Conservation (phyloP, 2,797 vertebrate genomes). For the Mallotus villosus region DNA sequence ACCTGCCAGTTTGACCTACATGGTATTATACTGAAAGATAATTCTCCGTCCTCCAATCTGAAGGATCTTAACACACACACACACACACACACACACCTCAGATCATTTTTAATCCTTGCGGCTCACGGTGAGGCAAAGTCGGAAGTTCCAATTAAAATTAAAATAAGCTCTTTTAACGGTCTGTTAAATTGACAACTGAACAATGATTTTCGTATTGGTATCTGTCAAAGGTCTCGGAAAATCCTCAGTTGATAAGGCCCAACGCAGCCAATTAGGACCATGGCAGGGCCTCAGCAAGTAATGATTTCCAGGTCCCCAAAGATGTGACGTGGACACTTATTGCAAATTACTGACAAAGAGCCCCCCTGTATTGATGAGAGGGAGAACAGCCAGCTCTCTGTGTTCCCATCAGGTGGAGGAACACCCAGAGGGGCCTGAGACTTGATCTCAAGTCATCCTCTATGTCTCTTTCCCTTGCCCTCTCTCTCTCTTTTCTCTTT, state of each 20-base stretch:
- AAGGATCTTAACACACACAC: slow-evolving; percentile 28
- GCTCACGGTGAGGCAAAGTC: slow-evolving; percentile 74
- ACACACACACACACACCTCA: slow-evolving; percentile 27
- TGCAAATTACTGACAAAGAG: slow-evolving; percentile 99
- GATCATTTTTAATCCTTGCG: slow-evolving; percentile 64
- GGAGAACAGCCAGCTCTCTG: slow-evolving; percentile 81
- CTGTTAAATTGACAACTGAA: slow-evolving; percentile 99
- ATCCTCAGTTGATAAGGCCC: slow-evolving; percentile 98
- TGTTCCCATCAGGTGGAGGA: slow-evolving; percentile 89
- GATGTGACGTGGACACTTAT: slow-evolving; percentile 93
- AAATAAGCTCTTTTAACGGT: slow-evolving; percentile 96
- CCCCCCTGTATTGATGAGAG: slow-evolving; percentile 90
- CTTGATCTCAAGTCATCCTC: slow-evolving; percentile 11
- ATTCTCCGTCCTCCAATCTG: slow-evolving; percentile 47
- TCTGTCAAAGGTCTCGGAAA: slow-evolving; percentile 99
- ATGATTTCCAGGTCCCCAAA: slow-evolving; percentile 94
- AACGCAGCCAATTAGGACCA: slow-evolving; percentile 99
- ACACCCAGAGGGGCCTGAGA: slow-evolving; percentile 73
- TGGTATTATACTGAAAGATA: slow-evolving; percentile 50
- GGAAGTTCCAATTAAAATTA: slow-evolving; percentile 95
- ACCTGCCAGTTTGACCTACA: slow-evolving; percentile 77
- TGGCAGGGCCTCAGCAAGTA: slow-evolving; percentile 90
- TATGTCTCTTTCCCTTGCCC: slow-evolving; percentile 1
- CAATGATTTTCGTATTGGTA: slow-evolving; percentile 99
- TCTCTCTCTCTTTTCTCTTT: slow-evolving; percentile 15